These are phyloP conservation scores for Silurus lanzhouensis DNA, from an alignment of 2,797 vertebrate genomes.

Conservation along the genomic window DNA sequence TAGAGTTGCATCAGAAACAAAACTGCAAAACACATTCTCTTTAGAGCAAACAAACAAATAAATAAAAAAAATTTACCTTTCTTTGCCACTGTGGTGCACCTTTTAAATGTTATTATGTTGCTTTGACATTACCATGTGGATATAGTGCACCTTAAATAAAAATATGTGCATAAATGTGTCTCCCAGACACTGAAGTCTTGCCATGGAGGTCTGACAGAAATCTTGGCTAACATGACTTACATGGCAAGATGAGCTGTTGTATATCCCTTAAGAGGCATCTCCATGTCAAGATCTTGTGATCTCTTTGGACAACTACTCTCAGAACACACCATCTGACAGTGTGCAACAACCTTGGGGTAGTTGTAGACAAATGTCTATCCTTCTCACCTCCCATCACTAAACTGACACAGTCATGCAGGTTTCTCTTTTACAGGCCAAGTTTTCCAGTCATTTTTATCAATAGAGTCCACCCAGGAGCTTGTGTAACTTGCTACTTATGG, in stretches of 20 bases:
- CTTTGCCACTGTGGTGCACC: neutral
- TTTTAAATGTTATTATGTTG: neutral
- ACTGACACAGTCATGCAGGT: neutral
- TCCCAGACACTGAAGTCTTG: neutral
- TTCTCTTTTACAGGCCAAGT: neutral
- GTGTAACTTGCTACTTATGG: neutral
- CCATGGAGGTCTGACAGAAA: neutral
- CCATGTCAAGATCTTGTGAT: neutral
- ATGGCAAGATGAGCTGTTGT: neutral
- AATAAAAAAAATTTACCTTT: neutral
- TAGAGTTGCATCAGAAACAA: neutral
- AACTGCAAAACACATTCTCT: neutral
- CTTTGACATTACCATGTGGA: neutral
- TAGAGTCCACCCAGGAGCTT: neutral
- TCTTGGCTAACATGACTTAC: neutral
- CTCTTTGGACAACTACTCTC: neutral
- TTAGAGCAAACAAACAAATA: too few species aligned
- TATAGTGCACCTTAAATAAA: neutral
- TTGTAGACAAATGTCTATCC: neutral
- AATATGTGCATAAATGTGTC: neutral
- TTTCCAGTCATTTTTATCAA: neutral
- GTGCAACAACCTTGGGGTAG: neutral
- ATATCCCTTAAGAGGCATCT: neutral
- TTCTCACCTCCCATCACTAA: neutral
- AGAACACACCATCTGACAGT: neutral